Percentiles rank a stretch among this genome's conserved stretches.
These are phyloP conservation scores for Smittia aterrima DNA, from an alignment of 2,888 invertebrate species.

Conservation along the genomic window DNA sequence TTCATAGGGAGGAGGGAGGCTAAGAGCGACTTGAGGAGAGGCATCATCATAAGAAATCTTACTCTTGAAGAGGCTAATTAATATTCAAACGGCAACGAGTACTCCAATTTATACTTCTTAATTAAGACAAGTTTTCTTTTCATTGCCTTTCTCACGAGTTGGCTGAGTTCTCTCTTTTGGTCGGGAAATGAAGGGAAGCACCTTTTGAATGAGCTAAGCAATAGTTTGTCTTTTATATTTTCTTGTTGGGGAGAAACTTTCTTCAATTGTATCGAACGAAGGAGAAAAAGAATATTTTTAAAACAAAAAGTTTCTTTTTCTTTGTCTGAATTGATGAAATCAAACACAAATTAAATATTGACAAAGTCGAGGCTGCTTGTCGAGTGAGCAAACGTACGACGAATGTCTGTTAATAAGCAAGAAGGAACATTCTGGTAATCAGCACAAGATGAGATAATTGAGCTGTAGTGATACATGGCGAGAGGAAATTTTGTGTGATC, in stretches of 20 bases:
- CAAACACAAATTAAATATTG: too few species aligned
- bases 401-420: too few species aligned
- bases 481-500: too few species aligned
- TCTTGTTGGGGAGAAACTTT: not conserved
- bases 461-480: not conserved
- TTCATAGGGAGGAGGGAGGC: not conserved
- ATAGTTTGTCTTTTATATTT: constrained; percentile 16
- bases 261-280: not conserved
- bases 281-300: not conserved
- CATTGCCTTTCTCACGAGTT: not conserved
- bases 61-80: constrained; percentile 37
- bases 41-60: constrained; percentile 26
- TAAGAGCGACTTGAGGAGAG: not conserved
- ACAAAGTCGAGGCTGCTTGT: too few species aligned
- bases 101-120: constrained; percentile 38
- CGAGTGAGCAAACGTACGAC: too few species aligned
- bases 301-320: not conserved
- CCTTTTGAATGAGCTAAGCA: not conserved
- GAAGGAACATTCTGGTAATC: not conserved
- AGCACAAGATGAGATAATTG: not conserved
- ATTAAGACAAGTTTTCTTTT: constrained; percentile 41
- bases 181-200: not conserved
- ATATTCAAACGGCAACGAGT: constrained; percentile 39
- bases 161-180: not conserved
- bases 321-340: not conserved